Percentiles rank a stretch among this genome's conserved stretches.
These are phyloP conservation scores for Gymnobelideus leadbeateri DNA, from an alignment of 2,113 vertebrate genomes.

Conservation along the genomic window DNA sequence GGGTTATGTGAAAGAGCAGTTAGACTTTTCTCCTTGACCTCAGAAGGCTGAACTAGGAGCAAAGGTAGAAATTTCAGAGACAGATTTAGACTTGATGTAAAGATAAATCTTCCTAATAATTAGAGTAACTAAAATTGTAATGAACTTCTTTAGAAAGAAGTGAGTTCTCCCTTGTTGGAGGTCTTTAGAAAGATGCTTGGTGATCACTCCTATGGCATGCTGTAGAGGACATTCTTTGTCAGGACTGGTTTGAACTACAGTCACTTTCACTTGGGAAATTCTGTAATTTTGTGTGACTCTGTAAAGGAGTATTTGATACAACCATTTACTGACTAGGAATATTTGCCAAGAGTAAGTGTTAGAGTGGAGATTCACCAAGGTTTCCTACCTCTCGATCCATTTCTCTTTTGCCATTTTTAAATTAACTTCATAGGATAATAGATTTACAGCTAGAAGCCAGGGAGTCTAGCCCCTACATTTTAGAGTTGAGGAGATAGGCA, in stretches of 20 bases:
- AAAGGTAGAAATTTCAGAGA: background rate
- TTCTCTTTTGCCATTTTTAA: too few relatives aligned
- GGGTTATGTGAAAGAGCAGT: background rate
- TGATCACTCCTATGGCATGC: background rate
- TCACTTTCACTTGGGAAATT: too few relatives aligned
- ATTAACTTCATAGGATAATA: too few relatives aligned
- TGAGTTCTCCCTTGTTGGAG: background rate
- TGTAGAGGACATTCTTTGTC: too few relatives aligned
- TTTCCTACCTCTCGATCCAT: too few relatives aligned
- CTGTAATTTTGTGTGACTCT: too few relatives aligned
- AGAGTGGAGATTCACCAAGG: too few relatives aligned
- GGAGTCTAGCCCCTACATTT: background rate
- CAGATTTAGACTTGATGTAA: background rate
- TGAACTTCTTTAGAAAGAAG: background rate
- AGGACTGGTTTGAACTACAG: too few relatives aligned
- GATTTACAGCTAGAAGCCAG: background rate
- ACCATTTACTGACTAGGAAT: too few relatives aligned
- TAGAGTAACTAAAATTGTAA: background rate
- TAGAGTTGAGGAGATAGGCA: background rate
- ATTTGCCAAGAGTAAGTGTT: too few relatives aligned
- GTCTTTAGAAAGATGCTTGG: background rate
- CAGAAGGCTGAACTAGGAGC: background rate
- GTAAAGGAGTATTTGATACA: too few relatives aligned
- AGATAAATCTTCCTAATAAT: background rate
- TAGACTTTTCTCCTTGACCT: background rate